These are phyloP conservation scores for Machimus atricapillus DNA, from an alignment of 2,888 invertebrate genomes.

Conservation along the genomic window DNA sequence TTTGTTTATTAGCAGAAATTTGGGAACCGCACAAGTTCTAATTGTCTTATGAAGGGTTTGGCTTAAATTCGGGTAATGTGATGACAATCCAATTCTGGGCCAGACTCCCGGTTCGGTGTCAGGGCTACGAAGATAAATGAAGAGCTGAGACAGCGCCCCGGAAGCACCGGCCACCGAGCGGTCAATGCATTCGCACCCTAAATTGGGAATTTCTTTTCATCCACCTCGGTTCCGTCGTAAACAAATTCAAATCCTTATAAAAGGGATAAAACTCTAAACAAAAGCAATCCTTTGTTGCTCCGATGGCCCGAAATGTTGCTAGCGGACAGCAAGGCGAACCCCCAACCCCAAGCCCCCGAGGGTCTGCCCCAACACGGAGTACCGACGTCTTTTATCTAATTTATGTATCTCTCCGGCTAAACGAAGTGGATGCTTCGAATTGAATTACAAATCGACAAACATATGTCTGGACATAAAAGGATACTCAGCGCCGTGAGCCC, in stretches of 20 bases:
- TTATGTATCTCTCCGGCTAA: conserved; percentile 35
- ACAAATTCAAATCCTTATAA: conserved; percentile 33
- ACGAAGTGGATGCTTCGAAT: conserved; percentile 41
- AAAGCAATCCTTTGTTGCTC: background rate
- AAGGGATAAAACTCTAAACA: conserved; percentile 20
- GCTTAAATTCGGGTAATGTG: background rate
- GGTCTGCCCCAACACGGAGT: background rate
- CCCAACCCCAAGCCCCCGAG: background rate
- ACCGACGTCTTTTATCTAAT: conserved; percentile 35
- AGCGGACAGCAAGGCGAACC: background rate
- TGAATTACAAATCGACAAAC: conserved; percentile 46
- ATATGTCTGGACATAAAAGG: conserved; percentile 45
- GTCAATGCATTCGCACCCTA: background rate
- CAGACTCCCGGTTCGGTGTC: background rate
- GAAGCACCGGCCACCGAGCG: background rate
- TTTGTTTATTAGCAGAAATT: conserved; percentile 34
- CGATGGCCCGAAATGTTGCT: background rate
- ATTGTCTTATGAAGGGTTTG: conserved; percentile 23
- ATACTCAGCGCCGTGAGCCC: conserved; percentile 28
- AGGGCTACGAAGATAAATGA: conserved; percentile 4
- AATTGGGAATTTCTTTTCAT: background rate
- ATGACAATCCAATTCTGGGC: conserved; percentile 26
- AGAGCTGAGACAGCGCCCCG: background rate
- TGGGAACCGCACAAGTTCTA: background rate
- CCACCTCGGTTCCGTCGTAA: background rate